Evolutionary conservation across 2,113 vertebrate genomes (phyloP).

Genomic region (Numida meleagris): DNA sequence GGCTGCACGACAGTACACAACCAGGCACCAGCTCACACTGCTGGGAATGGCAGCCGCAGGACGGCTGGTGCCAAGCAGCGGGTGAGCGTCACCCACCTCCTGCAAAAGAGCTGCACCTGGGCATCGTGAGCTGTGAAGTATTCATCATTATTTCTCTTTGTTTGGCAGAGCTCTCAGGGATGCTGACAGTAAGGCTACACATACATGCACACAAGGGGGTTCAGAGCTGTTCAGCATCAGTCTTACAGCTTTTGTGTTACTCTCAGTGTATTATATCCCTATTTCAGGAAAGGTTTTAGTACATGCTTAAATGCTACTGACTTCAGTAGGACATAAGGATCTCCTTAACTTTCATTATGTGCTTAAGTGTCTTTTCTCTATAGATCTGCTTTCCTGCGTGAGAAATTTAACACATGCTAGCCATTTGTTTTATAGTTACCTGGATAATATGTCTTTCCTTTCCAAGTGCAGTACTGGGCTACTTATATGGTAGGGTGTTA

Average conservation of each 20-base stretch:
- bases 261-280: not conserved
- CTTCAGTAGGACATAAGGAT: not conserved
- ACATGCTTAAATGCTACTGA: not conserved
- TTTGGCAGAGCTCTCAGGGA: not conserved
- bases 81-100: not conserved
- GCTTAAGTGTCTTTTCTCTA: not conserved
- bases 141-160: not conserved
- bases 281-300: not conserved
- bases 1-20: not conserved
- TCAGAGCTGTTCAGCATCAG: not conserved
- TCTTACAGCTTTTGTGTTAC: not conserved
- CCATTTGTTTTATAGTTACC: not conserved
- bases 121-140: not conserved
- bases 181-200: not conserved
- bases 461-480: not conserved
- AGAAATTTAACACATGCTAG: not conserved
- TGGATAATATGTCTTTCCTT: not conserved
- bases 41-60: not conserved
- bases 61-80: rapidly evolving
- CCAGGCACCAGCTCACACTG: rapidly evolving
- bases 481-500: not conserved
- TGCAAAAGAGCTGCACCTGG: not conserved
- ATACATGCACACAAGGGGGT: no score
- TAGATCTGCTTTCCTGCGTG: not conserved
- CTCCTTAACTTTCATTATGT: not conserved